phyloP scores from a whole-genome alignment of 2,113 vertebrate species.

The Irena cyanogastra region DNA sequence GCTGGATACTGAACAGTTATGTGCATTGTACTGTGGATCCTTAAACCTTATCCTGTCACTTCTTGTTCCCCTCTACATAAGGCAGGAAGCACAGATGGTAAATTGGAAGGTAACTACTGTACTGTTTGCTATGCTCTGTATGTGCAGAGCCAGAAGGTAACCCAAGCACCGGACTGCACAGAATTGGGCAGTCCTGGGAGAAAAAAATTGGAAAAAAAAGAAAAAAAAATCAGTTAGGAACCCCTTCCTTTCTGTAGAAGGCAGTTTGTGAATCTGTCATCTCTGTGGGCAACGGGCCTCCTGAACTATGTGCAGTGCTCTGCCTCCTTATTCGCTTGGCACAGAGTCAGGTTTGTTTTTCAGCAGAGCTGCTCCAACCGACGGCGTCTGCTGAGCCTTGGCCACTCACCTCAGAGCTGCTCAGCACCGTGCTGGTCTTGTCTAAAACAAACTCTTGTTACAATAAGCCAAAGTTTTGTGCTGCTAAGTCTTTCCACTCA shows the following conservation, averaged over 20 bases:
- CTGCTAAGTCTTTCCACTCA: neutral
- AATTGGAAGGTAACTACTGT: neutral
- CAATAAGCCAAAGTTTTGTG: neutral
- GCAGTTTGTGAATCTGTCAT: conserved; percentile 1
- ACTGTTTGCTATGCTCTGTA: neutral
- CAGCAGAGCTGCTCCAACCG: conserved; percentile 15
- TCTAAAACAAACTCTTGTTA: neutral
- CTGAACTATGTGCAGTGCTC: conserved; percentile 3
- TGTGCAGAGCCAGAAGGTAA: neutral
- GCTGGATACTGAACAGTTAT: neutral
- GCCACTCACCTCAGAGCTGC: neutral
- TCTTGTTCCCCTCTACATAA: neutral
- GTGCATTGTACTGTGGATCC: neutral
- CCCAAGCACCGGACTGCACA: neutral
- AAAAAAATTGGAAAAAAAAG: neutral
- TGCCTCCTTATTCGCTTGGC: conserved; percentile 59
- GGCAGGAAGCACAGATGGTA: neutral
- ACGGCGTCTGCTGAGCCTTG: neutral
- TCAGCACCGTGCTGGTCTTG: neutral
- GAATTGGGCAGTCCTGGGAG: neutral
- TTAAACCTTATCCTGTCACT: neutral
- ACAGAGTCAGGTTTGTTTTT: conserved; percentile 44
- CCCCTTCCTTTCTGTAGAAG: neutral
- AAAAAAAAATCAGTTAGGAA: neutral
- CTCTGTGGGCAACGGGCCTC: neutral